These are phyloP conservation scores for Lagria hirta DNA, from an alignment of 2,888 invertebrate genomes.

Conservation along the genomic window DNA sequence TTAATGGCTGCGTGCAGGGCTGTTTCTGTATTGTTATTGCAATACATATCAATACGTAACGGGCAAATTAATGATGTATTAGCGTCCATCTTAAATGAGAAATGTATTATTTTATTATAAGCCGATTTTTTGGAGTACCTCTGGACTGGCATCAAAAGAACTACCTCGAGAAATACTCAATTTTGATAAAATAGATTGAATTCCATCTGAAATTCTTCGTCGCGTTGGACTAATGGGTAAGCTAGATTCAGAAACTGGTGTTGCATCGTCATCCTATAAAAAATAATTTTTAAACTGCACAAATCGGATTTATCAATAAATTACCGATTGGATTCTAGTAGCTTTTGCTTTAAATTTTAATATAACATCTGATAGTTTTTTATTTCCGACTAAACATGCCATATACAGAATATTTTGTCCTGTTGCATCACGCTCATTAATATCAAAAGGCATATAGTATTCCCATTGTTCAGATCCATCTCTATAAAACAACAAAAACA, in stretches of 20 bases:
- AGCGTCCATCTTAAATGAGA: slow-evolving; percentile 36
- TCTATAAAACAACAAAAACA: too few relatives aligned
- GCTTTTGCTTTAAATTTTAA: slow-evolving; percentile 71
- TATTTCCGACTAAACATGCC: slow-evolving; percentile 81
- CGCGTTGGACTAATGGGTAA: slow-evolving; percentile 60
- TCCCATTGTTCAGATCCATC: slow-evolving; percentile 76
- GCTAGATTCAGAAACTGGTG: slow-evolving; percentile 44
- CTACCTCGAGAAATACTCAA: slow-evolving; percentile 67
- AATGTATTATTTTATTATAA: slow-evolving; percentile 7
- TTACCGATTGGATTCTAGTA: slow-evolving; percentile 48
- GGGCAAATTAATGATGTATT: slow-evolving; percentile 62
- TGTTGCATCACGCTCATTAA: slow-evolving; percentile 86
- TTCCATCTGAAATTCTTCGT: slow-evolving; percentile 80
- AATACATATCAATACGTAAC: slow-evolving; percentile 71
- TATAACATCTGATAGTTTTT: slow-evolving; percentile 74
- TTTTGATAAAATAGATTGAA: slow-evolving; percentile 84
- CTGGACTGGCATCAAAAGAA: slow-evolving; percentile 51
- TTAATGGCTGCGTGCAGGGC: slow-evolving; percentile 81
- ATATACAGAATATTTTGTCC: slow-evolving; percentile 91
- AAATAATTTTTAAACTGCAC: slow-evolving; percentile 5
- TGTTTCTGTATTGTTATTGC: slow-evolving; percentile 77
- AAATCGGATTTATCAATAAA: slow-evolving; percentile 17
- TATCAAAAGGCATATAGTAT: slow-evolving; percentile 87
- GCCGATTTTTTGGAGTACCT: slow-evolving; percentile 33
- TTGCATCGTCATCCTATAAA: slow-evolving; percentile 52